Conservation (phyloP, 92 coral and sea anemone genomes). For the Diadumene lineata region DNA sequence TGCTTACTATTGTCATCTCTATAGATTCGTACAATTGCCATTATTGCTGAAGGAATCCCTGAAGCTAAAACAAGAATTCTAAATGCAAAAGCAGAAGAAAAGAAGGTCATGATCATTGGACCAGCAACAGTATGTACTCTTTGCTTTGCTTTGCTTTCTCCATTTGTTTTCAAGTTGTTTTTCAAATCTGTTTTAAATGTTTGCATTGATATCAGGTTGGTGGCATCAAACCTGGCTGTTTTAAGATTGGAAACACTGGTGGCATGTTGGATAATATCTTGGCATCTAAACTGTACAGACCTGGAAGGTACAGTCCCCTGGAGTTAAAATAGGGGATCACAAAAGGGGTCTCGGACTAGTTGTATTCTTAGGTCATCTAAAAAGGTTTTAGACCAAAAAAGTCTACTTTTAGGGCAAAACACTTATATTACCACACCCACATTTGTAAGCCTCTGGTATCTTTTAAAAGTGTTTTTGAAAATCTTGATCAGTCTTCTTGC, state of each 20-base stretch:
- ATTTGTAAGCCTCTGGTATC: too few relatives aligned
- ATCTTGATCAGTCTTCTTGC: too few relatives aligned
- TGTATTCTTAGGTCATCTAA: too few relatives aligned
- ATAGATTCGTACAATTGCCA: conserved; percentile 94
- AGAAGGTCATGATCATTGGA: conserved; percentile 80
- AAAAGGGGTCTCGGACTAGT: too few relatives aligned
- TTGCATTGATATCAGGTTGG: conserved; percentile 77
- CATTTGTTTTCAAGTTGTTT: neutral
- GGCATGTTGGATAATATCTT: conserved; percentile 96
- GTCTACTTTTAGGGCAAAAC: too few relatives aligned
- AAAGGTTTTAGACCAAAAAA: too few relatives aligned
- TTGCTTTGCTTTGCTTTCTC: neutral
- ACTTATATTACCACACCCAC: too few relatives aligned
- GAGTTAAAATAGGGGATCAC: too few relatives aligned
- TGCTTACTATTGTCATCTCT: neutral
- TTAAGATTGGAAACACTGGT: conserved; percentile 97
- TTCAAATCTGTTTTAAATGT: neutral
- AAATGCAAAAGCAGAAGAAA: conserved; percentile 77
- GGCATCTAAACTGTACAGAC: conserved; percentile 91
- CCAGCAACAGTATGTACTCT: conserved; percentile 87
- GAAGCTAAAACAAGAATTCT: conserved; percentile 92
- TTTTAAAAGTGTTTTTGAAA: too few relatives aligned
- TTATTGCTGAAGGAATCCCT: conserved; percentile 98
- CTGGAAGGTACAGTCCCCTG: conserved; percentile 97
- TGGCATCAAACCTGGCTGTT: conserved; percentile 97